Evolutionary conservation across 2,888 invertebrate species (phyloP).

Genomic region (Aphodius sticticus): DNA sequence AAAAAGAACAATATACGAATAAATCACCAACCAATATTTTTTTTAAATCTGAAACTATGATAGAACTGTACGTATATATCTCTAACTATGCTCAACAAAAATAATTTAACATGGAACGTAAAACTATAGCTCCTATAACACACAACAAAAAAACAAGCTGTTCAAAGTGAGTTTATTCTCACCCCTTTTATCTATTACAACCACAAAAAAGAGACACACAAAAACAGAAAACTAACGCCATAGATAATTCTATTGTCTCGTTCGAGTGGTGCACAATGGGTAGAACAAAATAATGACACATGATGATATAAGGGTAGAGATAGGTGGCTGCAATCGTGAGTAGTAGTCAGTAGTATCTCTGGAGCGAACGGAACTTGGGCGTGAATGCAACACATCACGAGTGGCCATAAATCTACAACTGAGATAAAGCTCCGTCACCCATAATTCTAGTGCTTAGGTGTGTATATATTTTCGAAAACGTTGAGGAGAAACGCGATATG

Average conservation of each 20-base stretch:
- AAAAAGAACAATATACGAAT: too few relatives aligned
- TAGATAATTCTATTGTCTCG: neutral
- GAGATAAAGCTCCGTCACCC: neutral
- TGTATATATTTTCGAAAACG: neutral
- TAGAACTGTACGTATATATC: too few relatives aligned
- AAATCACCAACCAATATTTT: too few relatives aligned
- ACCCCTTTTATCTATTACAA: too few relatives aligned
- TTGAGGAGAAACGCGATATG: neutral
- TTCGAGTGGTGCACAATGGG: neutral
- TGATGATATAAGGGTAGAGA: neutral
- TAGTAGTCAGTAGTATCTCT: neutral
- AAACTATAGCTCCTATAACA: too few relatives aligned
- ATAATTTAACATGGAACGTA: too few relatives aligned
- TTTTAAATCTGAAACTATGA: too few relatives aligned
- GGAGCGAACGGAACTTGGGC: neutral
- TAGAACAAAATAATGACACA: neutral
- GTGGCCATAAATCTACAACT: neutral
- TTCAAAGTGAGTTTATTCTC: too few relatives aligned
- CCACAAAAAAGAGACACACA: neutral
- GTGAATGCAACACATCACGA: constrained; percentile 4
- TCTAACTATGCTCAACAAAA: too few relatives aligned
- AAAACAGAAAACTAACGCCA: neutral
- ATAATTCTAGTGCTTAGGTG: neutral
- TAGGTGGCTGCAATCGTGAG: neutral
- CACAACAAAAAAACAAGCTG: too few relatives aligned